Evolutionary conservation across 2,113 vertebrate genomes (phyloP).

Genomic region (Takifugu flavidus): DNA sequence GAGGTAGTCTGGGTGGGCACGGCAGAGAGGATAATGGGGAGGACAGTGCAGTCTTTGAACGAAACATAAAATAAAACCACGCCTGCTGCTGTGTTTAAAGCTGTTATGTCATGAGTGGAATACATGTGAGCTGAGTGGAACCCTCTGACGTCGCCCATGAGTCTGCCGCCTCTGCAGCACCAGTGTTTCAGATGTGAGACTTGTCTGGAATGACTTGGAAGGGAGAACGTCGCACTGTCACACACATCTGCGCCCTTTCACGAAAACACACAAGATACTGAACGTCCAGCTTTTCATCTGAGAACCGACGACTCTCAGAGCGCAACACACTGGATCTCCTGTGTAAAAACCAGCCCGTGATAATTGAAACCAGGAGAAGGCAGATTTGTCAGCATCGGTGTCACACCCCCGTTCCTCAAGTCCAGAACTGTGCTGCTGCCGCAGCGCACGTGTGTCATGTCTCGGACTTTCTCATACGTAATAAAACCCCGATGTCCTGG

Average conservation of each 20-base stretch:
- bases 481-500: constrained; percentile 3
- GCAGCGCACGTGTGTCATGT: constrained; percentile 24
- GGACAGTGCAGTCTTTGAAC: constrained; percentile 6
- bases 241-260: neutral
- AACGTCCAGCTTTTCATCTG: too few relatives aligned
- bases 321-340: too few relatives aligned
- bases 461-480: constrained; percentile 12
- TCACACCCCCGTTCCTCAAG: too few relatives aligned
- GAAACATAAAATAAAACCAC: constrained; percentile 2
- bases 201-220: too few relatives aligned
- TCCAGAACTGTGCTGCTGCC: too few relatives aligned
- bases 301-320: too few relatives aligned
- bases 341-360: too few relatives aligned
- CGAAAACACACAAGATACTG: too few relatives aligned
- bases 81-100: neutral
- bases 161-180: neutral
- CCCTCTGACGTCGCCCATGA: neutral
- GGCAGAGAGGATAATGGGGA: constrained; percentile 13
- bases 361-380: too few relatives aligned
- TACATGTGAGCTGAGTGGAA: neutral
- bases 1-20: constrained; percentile 37
- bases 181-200: too few relatives aligned
- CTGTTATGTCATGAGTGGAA: neutral
- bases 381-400: too few relatives aligned
- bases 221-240: neutral